These are phyloP conservation scores for Pycnonotus jocosus DNA, from an alignment of 2,113 vertebrate species.

Conservation along the genomic window DNA sequence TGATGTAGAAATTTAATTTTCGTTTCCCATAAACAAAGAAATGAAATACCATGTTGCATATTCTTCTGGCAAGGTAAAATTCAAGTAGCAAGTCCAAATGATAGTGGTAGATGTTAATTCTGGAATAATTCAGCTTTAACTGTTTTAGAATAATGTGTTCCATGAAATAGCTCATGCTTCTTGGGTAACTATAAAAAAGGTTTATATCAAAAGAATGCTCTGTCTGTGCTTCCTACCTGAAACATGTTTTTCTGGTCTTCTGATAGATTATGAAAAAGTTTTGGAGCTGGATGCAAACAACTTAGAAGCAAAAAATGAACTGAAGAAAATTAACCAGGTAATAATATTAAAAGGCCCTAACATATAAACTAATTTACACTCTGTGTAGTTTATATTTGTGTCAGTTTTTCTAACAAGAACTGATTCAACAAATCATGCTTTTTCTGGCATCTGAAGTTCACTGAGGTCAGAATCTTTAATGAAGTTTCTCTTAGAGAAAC, in stretches of 20 bases:
- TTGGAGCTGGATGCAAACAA: conserved; percentile 85
- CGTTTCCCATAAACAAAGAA: not conserved
- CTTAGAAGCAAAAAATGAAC: conserved; percentile 84
- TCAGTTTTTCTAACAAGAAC: not conserved
- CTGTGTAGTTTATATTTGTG: not conserved
- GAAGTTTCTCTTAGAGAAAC: not conserved
- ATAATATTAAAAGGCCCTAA: not conserved
- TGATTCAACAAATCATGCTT: not conserved
- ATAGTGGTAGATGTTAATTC: not conserved
- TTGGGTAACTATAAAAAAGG: not conserved
- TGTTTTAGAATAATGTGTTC: not conserved
- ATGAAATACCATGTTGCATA: fast-evolving
- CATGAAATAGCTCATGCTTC: not conserved
- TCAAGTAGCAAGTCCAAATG: not conserved
- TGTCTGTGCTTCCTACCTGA: not conserved
- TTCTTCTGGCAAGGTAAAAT: not conserved
- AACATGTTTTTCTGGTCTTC: not conserved
- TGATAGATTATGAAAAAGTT: conserved; percentile 88
- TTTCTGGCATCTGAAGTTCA: not conserved
- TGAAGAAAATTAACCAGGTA: conserved; percentile 85
- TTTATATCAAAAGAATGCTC: not conserved
- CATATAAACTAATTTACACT: not conserved
- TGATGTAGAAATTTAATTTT: not conserved
- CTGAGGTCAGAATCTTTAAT: not conserved
- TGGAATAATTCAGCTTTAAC: not conserved